Evolutionary conservation across 2,113 vertebrate genomes (phyloP).

Genomic region (Gnathonemus longibarbis): DNA sequence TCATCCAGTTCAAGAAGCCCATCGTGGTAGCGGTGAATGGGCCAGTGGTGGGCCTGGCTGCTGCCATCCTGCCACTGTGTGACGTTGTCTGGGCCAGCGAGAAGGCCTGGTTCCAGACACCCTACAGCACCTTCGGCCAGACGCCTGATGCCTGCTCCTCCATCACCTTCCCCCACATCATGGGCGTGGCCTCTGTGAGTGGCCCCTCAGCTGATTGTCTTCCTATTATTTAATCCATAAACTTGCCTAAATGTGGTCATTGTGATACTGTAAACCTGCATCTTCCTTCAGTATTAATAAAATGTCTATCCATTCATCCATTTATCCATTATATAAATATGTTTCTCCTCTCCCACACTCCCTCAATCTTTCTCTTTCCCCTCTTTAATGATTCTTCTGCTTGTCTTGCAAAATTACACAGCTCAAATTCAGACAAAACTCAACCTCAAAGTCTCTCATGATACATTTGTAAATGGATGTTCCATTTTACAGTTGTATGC

Average conservation of each 20-base stretch:
- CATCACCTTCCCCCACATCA: constrained; percentile 87
- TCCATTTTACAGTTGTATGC: neutral
- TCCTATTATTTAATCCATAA: neutral
- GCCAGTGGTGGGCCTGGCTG: constrained; percentile 87
- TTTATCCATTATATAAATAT: neutral
- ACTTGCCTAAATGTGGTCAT: neutral
- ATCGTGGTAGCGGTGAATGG: constrained; percentile 95
- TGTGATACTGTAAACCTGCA: neutral
- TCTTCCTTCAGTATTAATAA: neutral
- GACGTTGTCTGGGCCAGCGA: constrained; percentile 98
- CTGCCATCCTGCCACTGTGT: constrained; percentile 88
- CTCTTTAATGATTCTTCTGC: neutral
- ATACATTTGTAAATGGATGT: neutral
- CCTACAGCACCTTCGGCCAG: constrained; percentile 88
- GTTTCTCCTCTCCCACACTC: neutral
- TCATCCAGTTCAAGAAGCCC: constrained; percentile 97
- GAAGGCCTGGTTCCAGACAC: constrained; percentile 98
- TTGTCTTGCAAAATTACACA: neutral
- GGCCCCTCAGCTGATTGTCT: neutral
- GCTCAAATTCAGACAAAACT: neutral
- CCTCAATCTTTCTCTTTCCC: neutral
- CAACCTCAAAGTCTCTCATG: neutral
- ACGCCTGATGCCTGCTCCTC: constrained; percentile 92
- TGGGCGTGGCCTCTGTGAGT: constrained; percentile 94
- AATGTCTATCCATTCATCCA: neutral